Conservation (phyloP, 2,888 invertebrate species). For the Zeuzera pyrina region DNA sequence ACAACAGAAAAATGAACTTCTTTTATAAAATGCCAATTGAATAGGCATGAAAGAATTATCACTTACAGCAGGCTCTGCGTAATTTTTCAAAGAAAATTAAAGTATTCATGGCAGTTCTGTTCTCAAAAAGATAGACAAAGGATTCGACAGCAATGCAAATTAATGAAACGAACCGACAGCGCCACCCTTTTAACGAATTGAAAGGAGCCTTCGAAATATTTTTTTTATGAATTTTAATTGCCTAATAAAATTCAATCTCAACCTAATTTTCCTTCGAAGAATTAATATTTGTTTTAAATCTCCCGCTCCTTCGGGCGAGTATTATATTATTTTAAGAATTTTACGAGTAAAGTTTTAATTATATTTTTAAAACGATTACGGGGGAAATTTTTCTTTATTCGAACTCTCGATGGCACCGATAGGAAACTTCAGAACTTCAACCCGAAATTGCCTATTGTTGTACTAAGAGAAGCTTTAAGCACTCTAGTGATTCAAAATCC, state of each 20-base stretch:
- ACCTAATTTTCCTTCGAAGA: conserved; percentile 29
- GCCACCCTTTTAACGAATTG: conserved; percentile 29
- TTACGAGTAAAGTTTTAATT: too few species aligned
- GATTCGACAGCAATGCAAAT: conserved; percentile 2
- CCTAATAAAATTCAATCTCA: conserved; percentile 40
- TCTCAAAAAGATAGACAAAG: too few species aligned
- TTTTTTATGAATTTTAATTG: conserved; percentile 46
- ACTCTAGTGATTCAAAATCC: background rate
- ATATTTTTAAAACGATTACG: too few species aligned
- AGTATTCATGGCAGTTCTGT: too few species aligned
- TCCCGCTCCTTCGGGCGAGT: background rate
- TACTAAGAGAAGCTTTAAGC: background rate
- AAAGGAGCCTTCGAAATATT: conserved; percentile 22
- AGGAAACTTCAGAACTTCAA: background rate
- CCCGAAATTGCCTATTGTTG: background rate
- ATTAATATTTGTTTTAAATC: conserved; percentile 7
- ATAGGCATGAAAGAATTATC: too few species aligned
- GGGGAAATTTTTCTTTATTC: too few species aligned
- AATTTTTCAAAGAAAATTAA: too few species aligned
- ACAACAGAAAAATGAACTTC: too few species aligned
- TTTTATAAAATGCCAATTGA: too few species aligned
- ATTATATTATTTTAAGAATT: too few species aligned
- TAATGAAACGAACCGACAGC: conserved; percentile 4
- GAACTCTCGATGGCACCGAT: background rate
- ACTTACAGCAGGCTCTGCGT: too few species aligned